Evolutionary conservation across 2,113 vertebrate genomes (phyloP).

Genomic region (Anhinga rufa): DNA sequence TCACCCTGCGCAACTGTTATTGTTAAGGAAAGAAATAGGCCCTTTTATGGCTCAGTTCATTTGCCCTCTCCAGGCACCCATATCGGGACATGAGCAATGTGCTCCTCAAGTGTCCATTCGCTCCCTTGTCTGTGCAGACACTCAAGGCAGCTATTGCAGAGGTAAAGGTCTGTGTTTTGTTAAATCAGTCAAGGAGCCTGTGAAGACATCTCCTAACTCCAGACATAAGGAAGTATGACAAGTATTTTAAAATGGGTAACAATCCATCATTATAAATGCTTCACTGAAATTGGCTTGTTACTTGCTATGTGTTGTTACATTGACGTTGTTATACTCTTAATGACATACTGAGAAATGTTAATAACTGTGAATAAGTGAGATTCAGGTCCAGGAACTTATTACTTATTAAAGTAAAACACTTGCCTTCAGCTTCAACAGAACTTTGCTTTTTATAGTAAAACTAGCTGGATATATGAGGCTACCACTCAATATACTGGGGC

Average conservation of each 20-base stretch:
- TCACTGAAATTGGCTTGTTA: neutral
- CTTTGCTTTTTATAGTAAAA: neutral
- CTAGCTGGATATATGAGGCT: neutral
- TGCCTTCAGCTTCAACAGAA: neutral
- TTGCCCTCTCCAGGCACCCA: neutral
- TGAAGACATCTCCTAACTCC: neutral
- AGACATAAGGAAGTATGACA: neutral
- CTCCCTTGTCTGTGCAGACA: neutral
- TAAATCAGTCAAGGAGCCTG: neutral
- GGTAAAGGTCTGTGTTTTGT: neutral
- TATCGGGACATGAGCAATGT: accelerated
- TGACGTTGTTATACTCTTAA: neutral
- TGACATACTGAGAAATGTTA: neutral
- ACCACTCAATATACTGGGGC: neutral
- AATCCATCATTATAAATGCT: neutral
- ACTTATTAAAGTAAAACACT: neutral
- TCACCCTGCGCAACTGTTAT: neutral
- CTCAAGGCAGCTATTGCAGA: neutral
- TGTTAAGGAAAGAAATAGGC: neutral
- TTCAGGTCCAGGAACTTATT: neutral
- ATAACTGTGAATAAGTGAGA: neutral
- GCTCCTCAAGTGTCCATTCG: neutral
- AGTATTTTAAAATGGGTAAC: neutral
- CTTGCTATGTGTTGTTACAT: neutral
- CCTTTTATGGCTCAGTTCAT: neutral